A percentile compares a stretch with the other conserved stretches of the same genome.
Evolutionary conservation across 2,888 invertebrate genomes (phyloP).

Genomic region (Anthoptus insignis): DNA sequence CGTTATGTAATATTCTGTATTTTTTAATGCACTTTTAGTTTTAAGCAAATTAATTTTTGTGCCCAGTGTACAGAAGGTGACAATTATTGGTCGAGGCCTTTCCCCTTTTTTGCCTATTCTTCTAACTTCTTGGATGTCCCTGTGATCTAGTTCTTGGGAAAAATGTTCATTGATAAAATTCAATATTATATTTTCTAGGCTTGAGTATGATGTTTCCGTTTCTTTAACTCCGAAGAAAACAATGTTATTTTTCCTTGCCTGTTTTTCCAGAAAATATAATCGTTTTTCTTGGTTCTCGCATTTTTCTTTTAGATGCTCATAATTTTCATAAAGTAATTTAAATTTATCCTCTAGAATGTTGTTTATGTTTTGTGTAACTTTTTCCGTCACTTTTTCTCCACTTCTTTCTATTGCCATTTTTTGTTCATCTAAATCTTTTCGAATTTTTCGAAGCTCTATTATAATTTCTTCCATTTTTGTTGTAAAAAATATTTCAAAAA

Average conservation of each 20-base stretch:
- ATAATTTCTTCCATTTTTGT: conserved; percentile 33
- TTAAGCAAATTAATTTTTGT: conserved; percentile 30
- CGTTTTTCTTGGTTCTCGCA: conserved; percentile 44
- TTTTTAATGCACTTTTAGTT: conserved; percentile 4
- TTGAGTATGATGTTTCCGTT: conserved; percentile 40
- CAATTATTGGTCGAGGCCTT: conserved; percentile 36
- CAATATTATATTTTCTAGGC: conserved; percentile 36
- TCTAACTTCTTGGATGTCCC: conserved; percentile 35
- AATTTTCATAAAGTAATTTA: conserved; percentile 27
- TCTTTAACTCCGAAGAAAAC: conserved; percentile 46
- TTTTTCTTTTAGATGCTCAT: conserved; percentile 39
- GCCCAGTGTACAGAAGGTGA: conserved; percentile 23
- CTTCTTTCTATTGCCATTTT: conserved; percentile 24
- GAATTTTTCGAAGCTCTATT: conserved; percentile 20
- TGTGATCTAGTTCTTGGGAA: too few relatives aligned
- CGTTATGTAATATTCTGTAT: conserved; percentile 6
- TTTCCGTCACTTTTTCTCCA: conserved; percentile 31
- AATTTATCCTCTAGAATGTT: conserved; percentile 34
- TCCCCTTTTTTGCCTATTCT: conserved; percentile 44
- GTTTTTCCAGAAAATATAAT: conserved; percentile 43
- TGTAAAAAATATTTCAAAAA: too few relatives aligned
- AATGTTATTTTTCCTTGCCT: conserved; percentile 41
- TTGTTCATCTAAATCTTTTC: conserved; percentile 32
- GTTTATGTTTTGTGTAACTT: conserved; percentile 37
- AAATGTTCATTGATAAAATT: conserved; percentile 39